These are phyloP conservation scores for Ia io DNA, from an alignment of 2,113 vertebrate genomes.

Conservation along the genomic window DNA sequence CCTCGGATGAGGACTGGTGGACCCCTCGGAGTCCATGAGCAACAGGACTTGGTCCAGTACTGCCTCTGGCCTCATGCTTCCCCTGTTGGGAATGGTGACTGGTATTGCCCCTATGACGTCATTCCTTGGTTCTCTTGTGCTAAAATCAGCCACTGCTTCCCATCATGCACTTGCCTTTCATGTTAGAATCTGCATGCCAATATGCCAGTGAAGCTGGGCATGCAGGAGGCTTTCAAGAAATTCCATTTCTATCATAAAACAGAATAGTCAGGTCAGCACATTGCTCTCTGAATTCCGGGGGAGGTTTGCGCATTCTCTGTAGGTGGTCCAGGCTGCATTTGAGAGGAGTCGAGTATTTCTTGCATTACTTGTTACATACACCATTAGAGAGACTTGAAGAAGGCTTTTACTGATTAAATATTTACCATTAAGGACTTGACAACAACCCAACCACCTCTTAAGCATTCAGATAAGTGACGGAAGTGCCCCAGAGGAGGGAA, in stretches of 20 bases:
- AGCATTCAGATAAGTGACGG: neutral
- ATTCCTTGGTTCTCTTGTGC: neutral
- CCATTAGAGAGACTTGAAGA: neutral
- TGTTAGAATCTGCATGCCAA: neutral
- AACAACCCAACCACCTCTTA: neutral
- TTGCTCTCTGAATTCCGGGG: neutral
- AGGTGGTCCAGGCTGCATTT: neutral
- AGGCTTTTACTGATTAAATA: conserved; percentile 53
- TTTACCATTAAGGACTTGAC: conserved; percentile 59
- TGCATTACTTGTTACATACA: neutral
- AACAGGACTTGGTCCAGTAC: too few species aligned
- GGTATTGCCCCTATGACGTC: neutral
- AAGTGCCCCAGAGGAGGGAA: neutral
- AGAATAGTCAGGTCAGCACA: neutral
- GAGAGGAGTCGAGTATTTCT: neutral
- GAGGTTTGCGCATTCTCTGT: neutral
- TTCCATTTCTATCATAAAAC: neutral
- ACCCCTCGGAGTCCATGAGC: neutral
- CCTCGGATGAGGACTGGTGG: neutral
- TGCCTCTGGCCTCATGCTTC: neutral
- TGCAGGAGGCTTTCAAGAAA: neutral
- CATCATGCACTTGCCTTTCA: neutral
- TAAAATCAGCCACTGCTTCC: neutral
- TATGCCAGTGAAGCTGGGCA: neutral
- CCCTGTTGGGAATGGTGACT: neutral